Evolutionary conservation across 1,140 invertebrate species (phyloP), one percentile per base, ranked within the genome.

Genomic region (Thrips palmi): DNA sequence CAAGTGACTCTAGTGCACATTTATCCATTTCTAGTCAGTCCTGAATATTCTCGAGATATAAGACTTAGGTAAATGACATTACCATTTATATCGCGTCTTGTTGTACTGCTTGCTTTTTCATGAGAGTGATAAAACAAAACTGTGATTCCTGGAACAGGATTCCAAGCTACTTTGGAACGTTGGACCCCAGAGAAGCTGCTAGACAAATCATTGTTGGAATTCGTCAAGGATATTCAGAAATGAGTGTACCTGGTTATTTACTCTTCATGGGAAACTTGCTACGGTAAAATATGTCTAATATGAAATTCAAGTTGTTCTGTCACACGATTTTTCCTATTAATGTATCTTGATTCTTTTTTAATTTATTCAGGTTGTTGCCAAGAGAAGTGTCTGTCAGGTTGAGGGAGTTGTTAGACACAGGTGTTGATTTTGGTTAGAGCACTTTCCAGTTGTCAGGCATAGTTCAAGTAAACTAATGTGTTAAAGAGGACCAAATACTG

Each of bases 161-260:
- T 52, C 65, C 70, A 11, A 71, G 68, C 50, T 74, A 67, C 50
- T 73, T 73, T 49, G 69, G 70, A 12, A 71, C 68, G 7, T 70
- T 72, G 47, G 59, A 65, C 36, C 64, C 68, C 4, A 38, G 47
- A 8, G 57, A 63, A 39, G 69, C 67, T 10, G 70, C 71, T 7
- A 51, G 47, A 38, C 56, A 53, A 41, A 71, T 74, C 37, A 51
- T 74, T 27, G 62, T 68, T 18, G 68, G 67, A 30, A 67, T 72
- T 4, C 55, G 68, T 2, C 52, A 67, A 34, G 70, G 71, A 52
- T 68, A 68, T 45, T 52, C 56, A 3, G 68, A 71, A 50, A 65
- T 69, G 18, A 72, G 70, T 39, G 63, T 74, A 21, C 71, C 71
- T 11, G 64, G 63, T 38, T 67, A 70, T 49, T 45, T 71, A 27